Percentiles rank a stretch among this genome's conserved stretches.
phyloP scores from a whole-genome alignment of 2,888 invertebrate genomes.

The Maniola hyperantus region DNA sequence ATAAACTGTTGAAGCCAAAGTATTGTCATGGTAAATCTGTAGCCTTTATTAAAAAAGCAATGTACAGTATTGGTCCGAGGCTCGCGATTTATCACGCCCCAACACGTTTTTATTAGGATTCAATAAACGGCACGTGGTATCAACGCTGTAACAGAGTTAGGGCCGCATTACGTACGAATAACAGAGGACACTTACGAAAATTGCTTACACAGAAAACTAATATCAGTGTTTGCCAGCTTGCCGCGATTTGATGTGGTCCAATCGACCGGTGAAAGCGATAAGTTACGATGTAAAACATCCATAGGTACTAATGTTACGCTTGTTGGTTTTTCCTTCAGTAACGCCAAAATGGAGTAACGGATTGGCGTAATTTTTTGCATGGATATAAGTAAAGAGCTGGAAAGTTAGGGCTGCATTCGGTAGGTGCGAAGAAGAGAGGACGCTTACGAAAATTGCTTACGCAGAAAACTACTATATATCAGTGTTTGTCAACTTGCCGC shows the following conservation, averaged over 20 bases:
- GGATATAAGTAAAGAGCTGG: too few species aligned
- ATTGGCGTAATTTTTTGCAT: too few species aligned
- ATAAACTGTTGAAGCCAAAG: slow-evolving; percentile 2
- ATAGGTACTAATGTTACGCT: too few species aligned
- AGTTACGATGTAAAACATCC: not conserved
- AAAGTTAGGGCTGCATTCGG: slow-evolving; percentile 61
- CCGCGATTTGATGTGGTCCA: slow-evolving; percentile 52
- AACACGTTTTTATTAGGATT: slow-evolving; percentile 59
- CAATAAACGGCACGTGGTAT: slow-evolving; percentile 68
- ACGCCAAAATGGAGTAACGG: too few species aligned
- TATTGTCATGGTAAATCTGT: slow-evolving; percentile 9
- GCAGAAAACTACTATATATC: slow-evolving; percentile 82
- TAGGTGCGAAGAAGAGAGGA: slow-evolving; percentile 72
- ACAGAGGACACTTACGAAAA: slow-evolving; percentile 79
- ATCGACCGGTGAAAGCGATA: slow-evolving; percentile 22
- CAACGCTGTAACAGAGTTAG: slow-evolving; percentile 54
- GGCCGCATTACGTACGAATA: slow-evolving; percentile 67
- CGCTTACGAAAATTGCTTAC: slow-evolving; percentile 81
- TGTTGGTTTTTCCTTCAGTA: too few species aligned
- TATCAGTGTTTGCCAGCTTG: slow-evolving; percentile 79
- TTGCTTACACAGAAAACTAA: slow-evolving; percentile 82
- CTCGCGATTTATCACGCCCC: slow-evolving; percentile 46
- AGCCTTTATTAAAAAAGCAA: slow-evolving; percentile 29
- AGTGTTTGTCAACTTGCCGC: slow-evolving; percentile 76
- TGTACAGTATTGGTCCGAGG: slow-evolving; percentile 27